Base-by-base conservation (phyloP, 2,113 vertebrate genomes). In the Bos indicus region DNA sequence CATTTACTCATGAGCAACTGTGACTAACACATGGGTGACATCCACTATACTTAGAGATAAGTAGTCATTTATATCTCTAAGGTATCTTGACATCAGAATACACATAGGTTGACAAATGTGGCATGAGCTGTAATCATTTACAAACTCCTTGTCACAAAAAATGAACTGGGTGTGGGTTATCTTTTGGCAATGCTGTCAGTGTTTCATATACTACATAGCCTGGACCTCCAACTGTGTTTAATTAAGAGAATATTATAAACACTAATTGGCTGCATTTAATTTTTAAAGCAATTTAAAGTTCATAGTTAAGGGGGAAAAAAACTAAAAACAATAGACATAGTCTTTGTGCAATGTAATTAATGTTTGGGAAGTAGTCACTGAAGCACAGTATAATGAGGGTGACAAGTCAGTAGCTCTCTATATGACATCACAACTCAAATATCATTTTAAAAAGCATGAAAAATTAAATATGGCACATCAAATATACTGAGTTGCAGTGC, bases 221-320 rank as follows among this genome's bases (percentile, higher is more conserved):
- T 86, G 56, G 80, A 87, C 93, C 90, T 98, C 96, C 94, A 98
- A 98, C 78, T 97, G 96, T 96, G 97, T 97, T 97, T 98, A 98
- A 98, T 98, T 98, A 98, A 98, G 95, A 98, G 7, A 90, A 97
- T 57, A 96, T 97, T 97, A 97, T 97, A 98, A 98, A 95, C 82
- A 97, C 82, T 98, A 98, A 98, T 98, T 98, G 98, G 90, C 74
- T 97, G 91, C 89, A 97, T 98, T 94, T 93, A 98, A 98, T 98
- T 98, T 89, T 97, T 98, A 98, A 98, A 97, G 95, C 93, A 98
- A 98, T 98, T 98, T 96, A 97, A 97, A 96, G 84, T 86, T 97
- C 52, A 95, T 78, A 98, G 95, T 97, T 98, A 95, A 98, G 71
- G 83, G 33, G n/a, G 43, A 36, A 83, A 98, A 95, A 95, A 98